Evolutionary conservation across 2,888 invertebrate genomes (phyloP), one percentile per base, ranked within the genome.

Genomic region (Matsumyia berberina): DNA sequence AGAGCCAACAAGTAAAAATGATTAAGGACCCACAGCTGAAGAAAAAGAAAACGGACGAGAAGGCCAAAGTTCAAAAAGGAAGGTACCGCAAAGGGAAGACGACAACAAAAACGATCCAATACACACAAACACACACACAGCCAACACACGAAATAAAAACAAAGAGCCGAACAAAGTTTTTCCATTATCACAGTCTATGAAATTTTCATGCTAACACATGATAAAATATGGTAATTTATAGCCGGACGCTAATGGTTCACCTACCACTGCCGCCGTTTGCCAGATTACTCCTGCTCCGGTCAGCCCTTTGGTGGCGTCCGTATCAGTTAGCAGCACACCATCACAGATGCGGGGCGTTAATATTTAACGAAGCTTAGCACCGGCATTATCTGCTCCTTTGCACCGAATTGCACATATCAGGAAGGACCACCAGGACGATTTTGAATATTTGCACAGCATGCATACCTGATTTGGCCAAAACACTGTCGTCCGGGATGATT

Each of bases 141-240:
- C 15, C 51, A 8, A 17, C 42, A 57, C 1, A 44, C n/a, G 9
- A 31, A 60, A 69, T 67, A 80, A 57, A 12, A 12, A 24, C 2
- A n/a, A 33, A 44, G n/a, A 17, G 19, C 62, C 66, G 62, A 82
- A 86, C 82, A 86, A 87, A 87, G 86, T 87, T 87, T 87, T 87
- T 87, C 87, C 87, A 87, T 87, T 87, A 87, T 87, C 87, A 81
- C 70, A 87, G 86, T 83, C 86, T 86, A 87, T 87, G 87, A 87
- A 87, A 87, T 86, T 83, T 86, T 86, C 86, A 87, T 87, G 86
- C 86, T 82, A 86, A 83, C 86, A 87, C 87, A 86, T 86, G 87
- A 87, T 87, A 87, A 87, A 87, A 87, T 81, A 86, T 78, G 81
- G 81, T 81, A 87, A 87, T 87, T 87, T 87, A 87, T 87, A 73